Percentiles rank a stretch among this genome's conserved stretches.
Conservation (phyloP, 53 echinoderm and acorn worm genomes). For the Echinarachnius parma region DNA sequence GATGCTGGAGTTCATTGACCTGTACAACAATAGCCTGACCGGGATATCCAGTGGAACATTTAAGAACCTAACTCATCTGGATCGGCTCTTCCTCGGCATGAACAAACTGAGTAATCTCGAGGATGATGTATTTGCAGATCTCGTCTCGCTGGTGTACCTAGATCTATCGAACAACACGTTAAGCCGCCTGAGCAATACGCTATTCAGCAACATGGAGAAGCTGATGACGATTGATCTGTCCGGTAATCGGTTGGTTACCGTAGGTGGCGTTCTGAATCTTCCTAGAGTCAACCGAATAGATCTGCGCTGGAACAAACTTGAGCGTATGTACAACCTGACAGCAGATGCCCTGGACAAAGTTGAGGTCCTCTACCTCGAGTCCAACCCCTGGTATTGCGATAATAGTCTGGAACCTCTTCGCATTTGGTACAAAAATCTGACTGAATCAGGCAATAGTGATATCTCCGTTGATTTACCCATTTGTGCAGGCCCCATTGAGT, state of each 20-base stretch:
- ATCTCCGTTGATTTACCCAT: slow-evolving; percentile 1
- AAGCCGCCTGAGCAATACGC: neutral
- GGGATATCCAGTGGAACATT: neutral
- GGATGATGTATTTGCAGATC: neutral
- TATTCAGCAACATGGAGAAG: neutral
- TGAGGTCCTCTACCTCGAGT: slow-evolving; percentile 10
- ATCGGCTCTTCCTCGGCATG: slow-evolving; percentile 19
- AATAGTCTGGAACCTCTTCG: slow-evolving; percentile 31
- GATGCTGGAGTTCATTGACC: slow-evolving; percentile 14
- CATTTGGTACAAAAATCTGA: slow-evolving; percentile 36
- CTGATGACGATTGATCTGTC: slow-evolving; percentile 11
- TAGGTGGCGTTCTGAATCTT: neutral
- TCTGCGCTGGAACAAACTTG: slow-evolving; percentile 6
- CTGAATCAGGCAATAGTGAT: neutral
- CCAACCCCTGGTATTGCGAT: slow-evolving; percentile 38
- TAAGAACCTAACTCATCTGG: neutral
- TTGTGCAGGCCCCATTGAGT: too few relatives aligned
- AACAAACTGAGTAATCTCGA: slow-evolving; percentile 7
- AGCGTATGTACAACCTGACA: neutral
- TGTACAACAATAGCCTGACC: slow-evolving; percentile 5
- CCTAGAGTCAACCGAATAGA: neutral
- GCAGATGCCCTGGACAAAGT: neutral
- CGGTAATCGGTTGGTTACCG: neutral
- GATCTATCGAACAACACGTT: slow-evolving; percentile 27
- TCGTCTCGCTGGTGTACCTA: neutral